A percentile compares a stretch with the other conserved stretches of the same genome.
Evolutionary conservation across 2,888 invertebrate genomes (phyloP).

Genomic region (Chloroclystis v-ata): DNA sequence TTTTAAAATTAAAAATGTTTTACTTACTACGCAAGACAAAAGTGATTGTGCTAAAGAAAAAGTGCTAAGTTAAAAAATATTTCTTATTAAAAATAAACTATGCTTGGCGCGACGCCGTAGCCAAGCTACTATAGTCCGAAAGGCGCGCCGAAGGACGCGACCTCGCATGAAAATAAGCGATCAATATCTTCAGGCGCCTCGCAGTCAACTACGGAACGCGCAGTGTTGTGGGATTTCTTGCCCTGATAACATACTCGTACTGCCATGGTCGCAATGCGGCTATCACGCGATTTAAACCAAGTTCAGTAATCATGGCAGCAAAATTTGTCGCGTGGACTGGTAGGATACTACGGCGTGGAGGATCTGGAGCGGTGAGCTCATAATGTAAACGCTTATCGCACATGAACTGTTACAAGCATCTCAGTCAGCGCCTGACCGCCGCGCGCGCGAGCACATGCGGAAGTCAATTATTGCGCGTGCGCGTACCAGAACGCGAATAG

Average conservation of each 20-base stretch:
- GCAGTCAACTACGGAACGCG: conserved; percentile 48
- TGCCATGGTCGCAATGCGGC: conserved; percentile 36
- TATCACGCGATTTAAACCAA: conserved; percentile 16
- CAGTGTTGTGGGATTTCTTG: conserved; percentile 64
- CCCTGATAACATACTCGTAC: conserved; percentile 54
- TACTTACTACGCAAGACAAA: too few species aligned
- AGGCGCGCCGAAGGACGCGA: conserved; percentile 77
- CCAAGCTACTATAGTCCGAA: conserved; percentile 40
- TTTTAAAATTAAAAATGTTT: too few species aligned
- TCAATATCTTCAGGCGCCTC: conserved; percentile 64
- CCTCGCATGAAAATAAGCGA: conserved; percentile 68
- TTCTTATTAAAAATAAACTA: too few species aligned
- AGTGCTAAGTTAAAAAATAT: too few species aligned
- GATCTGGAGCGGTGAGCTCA: conserved; percentile 74
- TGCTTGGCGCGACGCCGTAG: conserved; percentile 5
- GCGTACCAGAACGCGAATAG: conserved; percentile 78
- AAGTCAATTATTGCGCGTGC: conserved; percentile 73
- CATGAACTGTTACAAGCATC: conserved; percentile 55
- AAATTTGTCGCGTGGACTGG: conserved; percentile 65
- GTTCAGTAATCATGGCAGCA: conserved; percentile 42
- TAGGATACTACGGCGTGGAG: conserved; percentile 69
- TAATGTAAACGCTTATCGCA: conserved; percentile 70
- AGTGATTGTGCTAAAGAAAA: too few species aligned
- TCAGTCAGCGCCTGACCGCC: conserved; percentile 72
- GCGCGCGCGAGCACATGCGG: conserved; percentile 75